These are phyloP conservation scores for Pampus argenteus DNA, from an alignment of 2,797 vertebrate genomes.

Conservation along the genomic window DNA sequence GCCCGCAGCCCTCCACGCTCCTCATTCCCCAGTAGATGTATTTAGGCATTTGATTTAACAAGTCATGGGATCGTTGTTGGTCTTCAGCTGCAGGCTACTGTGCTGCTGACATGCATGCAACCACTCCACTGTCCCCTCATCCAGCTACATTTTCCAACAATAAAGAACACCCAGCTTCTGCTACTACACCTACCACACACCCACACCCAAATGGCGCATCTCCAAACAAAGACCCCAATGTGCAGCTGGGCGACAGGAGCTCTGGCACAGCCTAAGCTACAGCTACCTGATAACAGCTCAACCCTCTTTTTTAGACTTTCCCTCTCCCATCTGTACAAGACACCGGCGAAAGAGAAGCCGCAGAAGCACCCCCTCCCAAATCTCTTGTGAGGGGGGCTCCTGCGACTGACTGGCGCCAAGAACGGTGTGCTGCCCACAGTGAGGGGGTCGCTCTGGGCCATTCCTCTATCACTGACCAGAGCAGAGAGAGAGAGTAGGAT, in stretches of 20 bases:
- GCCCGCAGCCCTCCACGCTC: conserved; percentile 47
- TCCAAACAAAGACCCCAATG: conserved; percentile 93
- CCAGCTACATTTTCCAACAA: conserved; percentile 65
- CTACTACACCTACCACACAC: conserved; percentile 61
- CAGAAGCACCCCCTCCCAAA: conserved; percentile 76
- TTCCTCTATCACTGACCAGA: conserved; percentile 97
- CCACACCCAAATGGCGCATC: conserved; percentile 83
- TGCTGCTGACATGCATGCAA: conserved; percentile 43
- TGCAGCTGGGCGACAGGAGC: conserved; percentile 74
- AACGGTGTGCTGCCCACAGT: conserved; percentile 92
- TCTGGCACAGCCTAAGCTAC: conserved; percentile 80
- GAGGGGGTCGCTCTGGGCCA: conserved; percentile 92
- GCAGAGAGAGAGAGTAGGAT: conserved; percentile 54
- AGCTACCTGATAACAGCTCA: conserved; percentile 89
- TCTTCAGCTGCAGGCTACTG: conserved; percentile 70
- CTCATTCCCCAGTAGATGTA: conserved; percentile 86
- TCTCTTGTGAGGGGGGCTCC: conserved; percentile 86
- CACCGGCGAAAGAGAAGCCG: conserved; percentile 77
- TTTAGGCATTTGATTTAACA: conserved; percentile 91
- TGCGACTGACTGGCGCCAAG: conserved; percentile 97
- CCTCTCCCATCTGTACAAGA: conserved; percentile 84
- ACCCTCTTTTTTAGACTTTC: conserved; percentile 74
- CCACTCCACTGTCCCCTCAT: background rate
- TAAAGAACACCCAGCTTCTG: conserved; percentile 51
- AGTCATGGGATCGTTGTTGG: conserved; percentile 79